Conservation (phyloP, 2,888 invertebrate species). For the Galeruca laticollis region DNA sequence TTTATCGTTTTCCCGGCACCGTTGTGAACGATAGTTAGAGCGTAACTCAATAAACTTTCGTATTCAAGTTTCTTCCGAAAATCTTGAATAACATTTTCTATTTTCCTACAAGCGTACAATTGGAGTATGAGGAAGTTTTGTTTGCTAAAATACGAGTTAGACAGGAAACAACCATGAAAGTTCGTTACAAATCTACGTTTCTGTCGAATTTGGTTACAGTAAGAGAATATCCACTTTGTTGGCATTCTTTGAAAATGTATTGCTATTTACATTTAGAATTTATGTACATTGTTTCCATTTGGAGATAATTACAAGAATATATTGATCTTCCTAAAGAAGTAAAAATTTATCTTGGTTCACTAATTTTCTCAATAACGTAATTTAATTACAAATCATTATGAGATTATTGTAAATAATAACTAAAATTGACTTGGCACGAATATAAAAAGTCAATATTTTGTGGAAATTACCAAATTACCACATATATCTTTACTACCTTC, state of each 20-base stretch:
- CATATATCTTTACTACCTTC: no score
- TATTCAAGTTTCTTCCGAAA: neutral
- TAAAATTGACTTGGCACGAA: no score
- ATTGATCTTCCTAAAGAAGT: neutral
- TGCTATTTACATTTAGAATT: neutral
- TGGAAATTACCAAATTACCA: no score
- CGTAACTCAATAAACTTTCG: neutral
- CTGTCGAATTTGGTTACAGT: neutral
- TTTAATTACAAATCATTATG: no score
- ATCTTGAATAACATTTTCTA: neutral
- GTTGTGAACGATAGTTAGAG: neutral
- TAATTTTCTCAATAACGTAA: no score
- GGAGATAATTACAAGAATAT: neutral
- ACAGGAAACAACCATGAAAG: slow-evolving; percentile 7
- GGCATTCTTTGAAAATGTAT: neutral
- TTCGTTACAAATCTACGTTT: slow-evolving; percentile 1
- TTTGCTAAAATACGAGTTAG: slow-evolving; percentile 9
- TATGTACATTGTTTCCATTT: neutral
- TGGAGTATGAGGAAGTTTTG: neutral
- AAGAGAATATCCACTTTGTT: neutral
- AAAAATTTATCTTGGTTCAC: neutral
- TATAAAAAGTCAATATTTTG: no score
- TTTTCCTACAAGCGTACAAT: neutral
- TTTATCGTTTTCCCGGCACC: neutral
- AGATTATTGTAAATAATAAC: no score